These are phyloP conservation scores for Megaceryle maxima DNA, from an alignment of 2,113 vertebrate genomes.

Conservation along the genomic window DNA sequence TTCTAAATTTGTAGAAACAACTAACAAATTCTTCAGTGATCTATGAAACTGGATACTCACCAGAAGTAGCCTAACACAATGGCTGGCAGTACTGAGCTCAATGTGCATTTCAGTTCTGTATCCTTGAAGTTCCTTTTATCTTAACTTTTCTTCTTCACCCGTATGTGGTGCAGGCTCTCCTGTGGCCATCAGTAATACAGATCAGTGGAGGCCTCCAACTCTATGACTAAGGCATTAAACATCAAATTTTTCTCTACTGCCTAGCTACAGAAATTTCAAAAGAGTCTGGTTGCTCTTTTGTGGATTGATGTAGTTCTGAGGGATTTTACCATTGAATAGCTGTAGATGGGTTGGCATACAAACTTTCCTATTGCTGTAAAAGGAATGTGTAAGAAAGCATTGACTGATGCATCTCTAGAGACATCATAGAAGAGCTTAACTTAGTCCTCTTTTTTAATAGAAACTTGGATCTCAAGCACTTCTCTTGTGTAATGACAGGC, in stretches of 20 bases:
- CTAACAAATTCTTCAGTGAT: not conserved
- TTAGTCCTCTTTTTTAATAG: slow-evolving; percentile 53
- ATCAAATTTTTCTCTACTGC: not conserved
- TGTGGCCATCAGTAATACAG: not conserved
- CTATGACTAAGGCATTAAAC: not conserved
- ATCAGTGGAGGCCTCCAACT: not conserved
- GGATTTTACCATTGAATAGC: not conserved
- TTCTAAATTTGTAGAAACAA: slow-evolving; percentile 6
- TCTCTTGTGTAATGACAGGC: slow-evolving; percentile 13
- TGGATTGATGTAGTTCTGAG: not conserved
- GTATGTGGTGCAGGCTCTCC: not conserved
- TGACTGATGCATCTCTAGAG: slow-evolving; percentile 31
- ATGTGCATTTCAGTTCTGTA: not conserved
- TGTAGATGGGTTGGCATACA: not conserved
- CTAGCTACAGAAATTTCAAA: not conserved
- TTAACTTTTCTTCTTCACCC: not conserved
- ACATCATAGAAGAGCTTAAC: slow-evolving; percentile 39
- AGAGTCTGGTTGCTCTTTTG: not conserved
- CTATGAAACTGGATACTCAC: not conserved
- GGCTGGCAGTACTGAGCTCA: not conserved
- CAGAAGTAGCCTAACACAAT: not conserved
- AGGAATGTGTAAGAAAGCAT: not conserved
- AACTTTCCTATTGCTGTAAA: not conserved
- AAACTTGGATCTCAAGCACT: slow-evolving; percentile 27
- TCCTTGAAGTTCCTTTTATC: not conserved